Evolutionary conservation across 2,797 vertebrate genomes (phyloP).

Genomic region (Enteromius anoplus): DNA sequence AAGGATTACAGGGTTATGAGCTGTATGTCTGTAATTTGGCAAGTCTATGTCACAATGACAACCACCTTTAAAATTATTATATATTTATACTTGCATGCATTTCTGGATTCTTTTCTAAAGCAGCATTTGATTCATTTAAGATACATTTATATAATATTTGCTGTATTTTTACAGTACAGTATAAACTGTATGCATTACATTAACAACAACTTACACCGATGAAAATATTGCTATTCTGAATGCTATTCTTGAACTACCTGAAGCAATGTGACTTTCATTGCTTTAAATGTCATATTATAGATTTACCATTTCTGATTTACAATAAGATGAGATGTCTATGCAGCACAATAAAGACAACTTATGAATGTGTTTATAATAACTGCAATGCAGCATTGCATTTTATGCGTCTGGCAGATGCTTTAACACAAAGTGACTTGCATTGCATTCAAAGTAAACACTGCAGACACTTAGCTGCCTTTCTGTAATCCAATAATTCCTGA

Average conservation of each 20-base stretch:
- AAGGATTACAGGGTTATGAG: too few species aligned
- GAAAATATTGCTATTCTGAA: not conserved
- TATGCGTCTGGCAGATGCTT: not conserved
- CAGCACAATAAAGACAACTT: not conserved
- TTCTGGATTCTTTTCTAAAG: not conserved
- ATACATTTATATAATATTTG: not conserved
- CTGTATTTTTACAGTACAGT: not conserved
- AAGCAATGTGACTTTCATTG: not conserved
- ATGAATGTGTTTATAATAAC: not conserved
- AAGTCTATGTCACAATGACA: not conserved
- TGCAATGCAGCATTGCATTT: not conserved
- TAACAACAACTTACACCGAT: not conserved
- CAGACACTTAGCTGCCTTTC: not conserved
- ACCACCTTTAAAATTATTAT: not conserved
- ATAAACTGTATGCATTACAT: not conserved
- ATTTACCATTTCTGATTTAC: not conserved
- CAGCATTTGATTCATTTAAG: not conserved
- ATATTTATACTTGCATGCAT: not conserved
- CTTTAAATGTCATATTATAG: not conserved
- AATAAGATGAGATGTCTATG: not conserved
- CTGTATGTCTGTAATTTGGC: not conserved
- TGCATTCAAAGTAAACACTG: not conserved
- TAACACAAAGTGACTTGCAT: not conserved
- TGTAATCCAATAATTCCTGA: not conserved
- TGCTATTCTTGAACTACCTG: not conserved